Conservation (phyloP, 2,888 invertebrate species). For the Lithophane leautieri region DNA sequence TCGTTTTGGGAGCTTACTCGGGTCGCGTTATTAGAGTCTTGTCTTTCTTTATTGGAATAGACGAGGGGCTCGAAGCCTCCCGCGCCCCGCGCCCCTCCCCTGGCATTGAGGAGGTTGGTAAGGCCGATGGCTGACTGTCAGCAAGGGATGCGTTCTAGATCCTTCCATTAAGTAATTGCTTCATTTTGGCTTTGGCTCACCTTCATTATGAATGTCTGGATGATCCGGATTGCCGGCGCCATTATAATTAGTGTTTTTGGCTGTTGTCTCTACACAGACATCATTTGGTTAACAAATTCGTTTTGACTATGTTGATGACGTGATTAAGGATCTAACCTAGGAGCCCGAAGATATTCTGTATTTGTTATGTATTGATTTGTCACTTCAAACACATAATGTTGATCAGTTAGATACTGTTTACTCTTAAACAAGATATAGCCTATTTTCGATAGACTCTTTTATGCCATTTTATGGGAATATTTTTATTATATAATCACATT, state of each 20-base stretch:
- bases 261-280: neutral
- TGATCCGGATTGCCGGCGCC: conserved; percentile 28
- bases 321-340: neutral
- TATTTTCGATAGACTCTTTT: conserved; percentile 20
- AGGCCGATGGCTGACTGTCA: conserved; percentile 29
- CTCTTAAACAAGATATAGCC: neutral
- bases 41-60: conserved; percentile 88
- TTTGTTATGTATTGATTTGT: conserved; percentile 28
- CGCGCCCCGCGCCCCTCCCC: conserved; percentile 27
- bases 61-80: conserved; percentile 74
- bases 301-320: conserved; percentile 21
- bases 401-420: conserved; percentile 9
- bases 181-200: conserved; percentile 6
- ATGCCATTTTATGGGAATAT: conserved; percentile 40
- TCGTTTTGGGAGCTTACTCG: conserved; percentile 85
- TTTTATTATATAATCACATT: conserved; percentile 51
- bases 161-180: conserved; percentile 49
- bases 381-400: conserved; percentile 10
- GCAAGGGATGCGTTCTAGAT: conserved; percentile 29
- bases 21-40: conserved; percentile 86
- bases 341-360: conserved; percentile 16
- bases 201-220: conserved; percentile 32
- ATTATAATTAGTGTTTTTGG: conserved; percentile 16
- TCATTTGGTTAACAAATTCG: conserved; percentile 49
- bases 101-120: conserved; percentile 38